Percentiles rank a stretch among this genome's conserved stretches.
These are phyloP conservation scores for Onchidella celtica DNA, from an alignment of 2,888 invertebrate species.

Conservation along the genomic window DNA sequence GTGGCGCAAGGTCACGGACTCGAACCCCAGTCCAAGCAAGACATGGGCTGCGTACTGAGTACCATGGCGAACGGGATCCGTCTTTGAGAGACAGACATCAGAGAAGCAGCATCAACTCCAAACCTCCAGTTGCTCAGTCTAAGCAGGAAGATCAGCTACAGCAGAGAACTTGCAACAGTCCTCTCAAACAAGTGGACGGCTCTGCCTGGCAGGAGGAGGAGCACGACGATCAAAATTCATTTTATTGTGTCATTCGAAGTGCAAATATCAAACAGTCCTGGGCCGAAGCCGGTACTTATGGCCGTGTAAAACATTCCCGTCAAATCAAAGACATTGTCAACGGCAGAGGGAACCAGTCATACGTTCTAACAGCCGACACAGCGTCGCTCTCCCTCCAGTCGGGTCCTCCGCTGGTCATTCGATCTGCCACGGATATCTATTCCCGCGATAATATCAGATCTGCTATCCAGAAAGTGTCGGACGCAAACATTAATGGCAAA, in stretches of 20 bases:
- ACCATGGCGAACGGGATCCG: too few relatives aligned
- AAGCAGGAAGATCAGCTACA: too few relatives aligned
- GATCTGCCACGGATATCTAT: neutral
- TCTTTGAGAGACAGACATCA: too few relatives aligned
- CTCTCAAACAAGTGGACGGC: too few relatives aligned
- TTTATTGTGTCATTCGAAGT: constrained; percentile 22
- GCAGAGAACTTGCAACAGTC: too few relatives aligned
- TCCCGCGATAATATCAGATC: neutral
- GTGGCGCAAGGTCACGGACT: too few relatives aligned
- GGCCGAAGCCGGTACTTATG: neutral
- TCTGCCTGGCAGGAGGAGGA: neutral
- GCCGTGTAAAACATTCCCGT: neutral
- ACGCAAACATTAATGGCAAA: neutral
- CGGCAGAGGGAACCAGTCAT: neutral
- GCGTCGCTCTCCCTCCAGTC: constrained; percentile 29
- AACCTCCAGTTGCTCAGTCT: too few relatives aligned
- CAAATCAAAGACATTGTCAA: neutral
- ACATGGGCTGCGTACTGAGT: too few relatives aligned
- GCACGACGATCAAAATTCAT: neutral
- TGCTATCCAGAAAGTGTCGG: constrained; percentile 14
- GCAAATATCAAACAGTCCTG: neutral
- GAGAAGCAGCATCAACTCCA: too few relatives aligned
- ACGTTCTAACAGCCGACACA: constrained; percentile 30
- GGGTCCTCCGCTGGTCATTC: neutral
- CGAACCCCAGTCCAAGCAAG: too few relatives aligned